These are phyloP conservation scores for Grapholita molesta DNA, from an alignment of 1,140 invertebrate genomes.

Conservation along the genomic window DNA sequence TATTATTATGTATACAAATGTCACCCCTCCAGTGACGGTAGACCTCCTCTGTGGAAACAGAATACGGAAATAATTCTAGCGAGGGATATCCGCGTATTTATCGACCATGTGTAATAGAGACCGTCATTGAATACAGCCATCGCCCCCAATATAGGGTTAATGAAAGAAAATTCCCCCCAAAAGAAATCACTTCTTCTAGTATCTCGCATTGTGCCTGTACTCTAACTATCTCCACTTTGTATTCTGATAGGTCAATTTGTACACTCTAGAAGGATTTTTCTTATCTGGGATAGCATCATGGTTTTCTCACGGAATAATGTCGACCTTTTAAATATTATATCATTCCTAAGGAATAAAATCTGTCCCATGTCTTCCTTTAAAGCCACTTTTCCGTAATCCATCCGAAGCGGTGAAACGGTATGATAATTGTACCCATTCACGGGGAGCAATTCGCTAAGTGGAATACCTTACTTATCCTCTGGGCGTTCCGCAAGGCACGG, in stretches of 20 bases:
- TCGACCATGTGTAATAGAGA: conserved; percentile 42
- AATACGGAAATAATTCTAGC: conserved; percentile 47
- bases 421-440: conserved; percentile 55
- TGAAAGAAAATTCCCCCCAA: conserved; percentile 31
- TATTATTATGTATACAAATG: background rate
- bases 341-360: background rate
- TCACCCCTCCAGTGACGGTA: conserved; percentile 6
- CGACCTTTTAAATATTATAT: background rate
- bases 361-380: conserved; percentile 10
- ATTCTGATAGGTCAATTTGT: background rate
- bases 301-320: background rate
- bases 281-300: background rate
- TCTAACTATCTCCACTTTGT: background rate
- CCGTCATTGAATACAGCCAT: conserved; percentile 30
- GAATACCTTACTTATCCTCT: conserved; percentile 64
- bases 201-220: background rate
- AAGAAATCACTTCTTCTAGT: conserved; percentile 19
- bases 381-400: conserved; percentile 13
- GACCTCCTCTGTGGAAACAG: background rate
- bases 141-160: conserved; percentile 32
- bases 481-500: conserved; percentile 49
- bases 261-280: background rate
- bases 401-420: conserved; percentile 33
- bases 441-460: conserved; percentile 60
- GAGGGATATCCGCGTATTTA: conserved; percentile 56